Evolutionary conservation across 2,113 vertebrate genomes (phyloP).

Genomic region (Limanda limanda): DNA sequence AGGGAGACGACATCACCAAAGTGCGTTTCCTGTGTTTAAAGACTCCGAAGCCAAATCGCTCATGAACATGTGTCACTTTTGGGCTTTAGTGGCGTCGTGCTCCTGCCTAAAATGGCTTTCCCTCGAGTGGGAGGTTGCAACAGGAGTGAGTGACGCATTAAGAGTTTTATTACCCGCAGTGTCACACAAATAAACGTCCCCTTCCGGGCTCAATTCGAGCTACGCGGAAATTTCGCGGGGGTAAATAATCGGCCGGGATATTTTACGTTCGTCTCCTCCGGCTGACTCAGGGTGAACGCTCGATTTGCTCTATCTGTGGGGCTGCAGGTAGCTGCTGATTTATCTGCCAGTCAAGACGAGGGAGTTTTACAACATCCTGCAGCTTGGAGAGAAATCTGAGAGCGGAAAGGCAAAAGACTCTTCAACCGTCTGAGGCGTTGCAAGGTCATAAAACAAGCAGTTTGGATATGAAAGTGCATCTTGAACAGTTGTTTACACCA

Average conservation of each 20-base stretch:
- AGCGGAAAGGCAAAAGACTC: background rate
- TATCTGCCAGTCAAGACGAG: conserved; percentile 12
- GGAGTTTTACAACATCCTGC: conserved; percentile 34
- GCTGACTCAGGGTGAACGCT: conserved; percentile 30
- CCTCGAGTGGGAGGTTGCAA: background rate
- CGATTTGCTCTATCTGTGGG: conserved; percentile 14
- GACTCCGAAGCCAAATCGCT: conserved; percentile 2
- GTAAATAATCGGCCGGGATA: conserved; percentile 51
- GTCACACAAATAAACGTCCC: conserved; percentile 41
- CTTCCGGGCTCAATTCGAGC: conserved; percentile 14
- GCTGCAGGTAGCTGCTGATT: conserved; percentile 34
- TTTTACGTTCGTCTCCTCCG: conserved; percentile 30
- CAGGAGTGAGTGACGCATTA: conserved; percentile 26
- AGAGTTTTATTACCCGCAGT: conserved; percentile 23
- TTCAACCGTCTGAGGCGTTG: background rate
- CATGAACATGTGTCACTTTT: conserved; percentile 39
- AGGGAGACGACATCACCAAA: background rate
- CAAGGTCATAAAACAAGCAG: background rate
- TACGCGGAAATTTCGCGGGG: conserved; percentile 15
- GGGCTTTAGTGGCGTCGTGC: background rate
- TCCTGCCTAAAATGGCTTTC: background rate
- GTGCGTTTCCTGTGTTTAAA: conserved; percentile 32
- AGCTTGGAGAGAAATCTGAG: conserved; percentile 1
- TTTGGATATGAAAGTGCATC: background rate
- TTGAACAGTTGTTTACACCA: conserved; percentile 9